phyloP scores from a whole-genome alignment of 2,113 vertebrate genomes.

The Nipponia nippon region DNA sequence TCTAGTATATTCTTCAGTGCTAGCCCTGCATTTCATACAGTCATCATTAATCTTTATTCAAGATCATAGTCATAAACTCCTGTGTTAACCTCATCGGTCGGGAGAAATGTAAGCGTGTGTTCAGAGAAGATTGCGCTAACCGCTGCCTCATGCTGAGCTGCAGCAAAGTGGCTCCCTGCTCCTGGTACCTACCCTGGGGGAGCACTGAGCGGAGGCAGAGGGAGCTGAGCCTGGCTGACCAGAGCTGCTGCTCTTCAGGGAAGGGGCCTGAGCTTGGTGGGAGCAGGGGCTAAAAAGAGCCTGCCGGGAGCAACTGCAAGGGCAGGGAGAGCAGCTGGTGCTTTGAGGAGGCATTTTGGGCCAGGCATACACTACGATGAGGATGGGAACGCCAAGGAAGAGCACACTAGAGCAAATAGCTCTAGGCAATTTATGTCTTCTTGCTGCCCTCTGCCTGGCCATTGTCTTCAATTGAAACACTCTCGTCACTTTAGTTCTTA shows the following conservation, averaged over 20 bases:
- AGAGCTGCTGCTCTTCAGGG: not conserved
- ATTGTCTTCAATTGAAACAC: not conserved
- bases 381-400: not conserved
- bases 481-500: not conserved
- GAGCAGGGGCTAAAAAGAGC: not conserved
- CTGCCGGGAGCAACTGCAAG: not conserved
- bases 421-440: not conserved
- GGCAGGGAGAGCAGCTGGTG: not conserved
- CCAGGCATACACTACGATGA: not conserved
- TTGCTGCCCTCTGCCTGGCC: not conserved
- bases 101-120: not conserved
- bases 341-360: not conserved
- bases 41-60: not conserved
- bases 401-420: not conserved
- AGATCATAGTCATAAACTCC: not conserved
- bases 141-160: not conserved
- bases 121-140: not conserved
- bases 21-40: not conserved
- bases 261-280: accelerated
- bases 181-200: not conserved
- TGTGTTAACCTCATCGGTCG: not conserved
- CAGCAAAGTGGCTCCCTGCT: not conserved
- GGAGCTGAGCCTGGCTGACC: not conserved
- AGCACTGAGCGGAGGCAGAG: not conserved
- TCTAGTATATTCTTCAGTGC: not conserved